Evolutionary conservation across 2,888 invertebrate species (phyloP), one percentile per base, ranked within the genome.

Genomic region (Chrysolina oricalcia): DNA sequence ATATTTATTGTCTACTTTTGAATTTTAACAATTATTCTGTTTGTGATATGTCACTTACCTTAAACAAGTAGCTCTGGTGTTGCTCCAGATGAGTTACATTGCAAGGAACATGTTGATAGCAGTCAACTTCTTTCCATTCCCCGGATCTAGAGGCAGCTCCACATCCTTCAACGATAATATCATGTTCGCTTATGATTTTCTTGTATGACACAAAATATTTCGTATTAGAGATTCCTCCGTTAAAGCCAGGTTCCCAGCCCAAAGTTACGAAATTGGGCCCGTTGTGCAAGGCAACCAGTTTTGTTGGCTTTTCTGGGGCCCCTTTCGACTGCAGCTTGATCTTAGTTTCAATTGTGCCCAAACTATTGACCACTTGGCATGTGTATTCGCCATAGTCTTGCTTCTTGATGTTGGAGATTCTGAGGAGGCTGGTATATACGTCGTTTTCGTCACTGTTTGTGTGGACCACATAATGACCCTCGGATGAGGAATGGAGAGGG

Each of bases 361-460:
- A 90, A 2, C 93, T 92, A 87, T 98, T 98, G 19, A 93, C 93
- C 8, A 96, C 96, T 80, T 95, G 93, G 85, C 98, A 98, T 72
- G 93, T 95, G 88, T 97, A 98, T 74, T 97, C 96, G 0, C 98
- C 98, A 85, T 97, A 97, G 86, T 97, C 97, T 70, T 93, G 92
- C n/a, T 93, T 92, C 63, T 93, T 93, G 17, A 97, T 92, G 75
- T 93, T 93, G 70, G 93, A 93, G 80, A 97, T 90, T 85, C 89
- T 92, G 46, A 97, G 88, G 0, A 95, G 91, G 74, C 96, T 96
- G 5, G 94, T 94, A 88, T 97, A 97, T 0, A 96, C 92, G 87
- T 97, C 97, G 88, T 96, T 95, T 81, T 94, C 94, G 82, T 96
- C 94, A 46, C 92, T 93, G 19, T 93, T 94, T 2, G 95, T 94